Conservation (phyloP, 2,797 vertebrate species). For the Channallabes apus region DNA sequence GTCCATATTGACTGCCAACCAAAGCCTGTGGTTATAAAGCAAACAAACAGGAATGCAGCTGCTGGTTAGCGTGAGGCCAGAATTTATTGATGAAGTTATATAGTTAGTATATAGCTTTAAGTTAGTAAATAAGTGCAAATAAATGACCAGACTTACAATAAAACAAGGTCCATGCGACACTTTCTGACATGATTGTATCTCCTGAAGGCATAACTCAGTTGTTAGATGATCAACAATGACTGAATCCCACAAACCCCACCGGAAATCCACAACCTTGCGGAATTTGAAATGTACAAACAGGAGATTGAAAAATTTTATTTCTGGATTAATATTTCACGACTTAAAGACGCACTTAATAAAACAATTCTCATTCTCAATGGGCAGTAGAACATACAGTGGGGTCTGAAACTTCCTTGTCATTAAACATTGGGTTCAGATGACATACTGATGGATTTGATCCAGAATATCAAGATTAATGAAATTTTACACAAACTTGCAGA, state of each 20-base stretch:
- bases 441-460: not conserved
- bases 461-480: not conserved
- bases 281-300: not conserved
- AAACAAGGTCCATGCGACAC: constrained; percentile 76
- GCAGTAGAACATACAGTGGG: not conserved
- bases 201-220: constrained; percentile 74
- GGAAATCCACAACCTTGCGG: constrained; percentile 72
- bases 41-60: not conserved
- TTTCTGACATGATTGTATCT: constrained; percentile 71
- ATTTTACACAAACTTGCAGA: not conserved
- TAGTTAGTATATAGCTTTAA: too few relatives aligned
- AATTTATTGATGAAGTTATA: not conserved
- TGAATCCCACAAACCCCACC: constrained; percentile 72
- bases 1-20: constrained; percentile 74
- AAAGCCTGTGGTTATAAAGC: constrained; percentile 43
- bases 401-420: not conserved
- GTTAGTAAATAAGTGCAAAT: not conserved
- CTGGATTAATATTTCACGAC: not conserved
- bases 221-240: constrained; percentile 66
- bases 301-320: not conserved
- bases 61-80: not conserved
- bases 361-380: not conserved
- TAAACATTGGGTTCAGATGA: not conserved
- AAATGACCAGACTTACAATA: constrained; percentile 69
- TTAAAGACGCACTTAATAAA: not conserved